These are phyloP conservation scores for Saccostrea echinata DNA, from an alignment of 1,140 invertebrate species.

Conservation along the genomic window DNA sequence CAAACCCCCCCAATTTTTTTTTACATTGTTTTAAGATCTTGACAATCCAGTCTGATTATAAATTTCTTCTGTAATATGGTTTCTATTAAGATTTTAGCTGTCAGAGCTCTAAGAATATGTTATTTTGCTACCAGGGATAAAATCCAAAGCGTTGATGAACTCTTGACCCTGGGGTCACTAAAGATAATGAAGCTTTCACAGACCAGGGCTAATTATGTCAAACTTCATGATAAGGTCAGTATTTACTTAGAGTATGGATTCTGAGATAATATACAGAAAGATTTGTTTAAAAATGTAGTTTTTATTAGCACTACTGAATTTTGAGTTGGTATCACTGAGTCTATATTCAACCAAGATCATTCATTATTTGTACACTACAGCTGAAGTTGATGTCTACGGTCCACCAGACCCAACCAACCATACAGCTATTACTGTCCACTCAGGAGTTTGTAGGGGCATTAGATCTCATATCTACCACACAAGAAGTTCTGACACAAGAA, in stretches of 20 bases:
- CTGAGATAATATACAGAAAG: too few relatives aligned
- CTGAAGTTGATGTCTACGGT: conserved; percentile 96
- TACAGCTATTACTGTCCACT: conserved; percentile 95
- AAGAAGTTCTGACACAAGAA: conserved; percentile 94
- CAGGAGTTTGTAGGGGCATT: conserved; percentile 98
- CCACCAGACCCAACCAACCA: conserved; percentile 98
- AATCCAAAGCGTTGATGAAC: conserved; percentile 86
- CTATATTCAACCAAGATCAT: neutral
- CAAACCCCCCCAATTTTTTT: too few relatives aligned
- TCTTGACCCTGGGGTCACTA: conserved; percentile 89
- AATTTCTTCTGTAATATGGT: too few relatives aligned
- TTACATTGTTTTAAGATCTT: too few relatives aligned
- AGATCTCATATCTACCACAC: conserved; percentile 97
- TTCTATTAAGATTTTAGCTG: too few relatives aligned
- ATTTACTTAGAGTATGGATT: neutral
- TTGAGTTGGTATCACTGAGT: too few relatives aligned
- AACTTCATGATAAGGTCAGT: conserved; percentile 82
- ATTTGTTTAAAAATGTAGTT: too few relatives aligned
- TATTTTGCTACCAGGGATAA: conserved; percentile 78
- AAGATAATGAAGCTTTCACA: conserved; percentile 85
- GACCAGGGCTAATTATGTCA: conserved; percentile 80
- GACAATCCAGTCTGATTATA: too few relatives aligned
- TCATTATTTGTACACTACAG: conserved; percentile 77
- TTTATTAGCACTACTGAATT: too few relatives aligned
- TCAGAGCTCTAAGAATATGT: neutral